A percentile compares a stretch with the other conserved stretches of the same genome.
Conservation (phyloP, 53 echinoderm and acorn worm species). For the Arbacia lixula region DNA sequence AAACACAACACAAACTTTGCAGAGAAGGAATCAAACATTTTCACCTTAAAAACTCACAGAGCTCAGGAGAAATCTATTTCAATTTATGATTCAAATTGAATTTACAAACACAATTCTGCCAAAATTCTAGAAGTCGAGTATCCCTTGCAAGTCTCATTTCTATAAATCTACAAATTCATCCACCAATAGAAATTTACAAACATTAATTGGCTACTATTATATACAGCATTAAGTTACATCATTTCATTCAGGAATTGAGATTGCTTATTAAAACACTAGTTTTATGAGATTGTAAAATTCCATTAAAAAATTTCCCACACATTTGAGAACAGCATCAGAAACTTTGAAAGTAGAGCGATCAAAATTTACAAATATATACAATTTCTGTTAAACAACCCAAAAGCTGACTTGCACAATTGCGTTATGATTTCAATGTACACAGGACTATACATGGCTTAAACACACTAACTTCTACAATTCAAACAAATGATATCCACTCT, state of each 20-base stretch:
- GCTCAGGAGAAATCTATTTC: background rate
- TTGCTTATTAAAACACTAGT: constrained; percentile 1
- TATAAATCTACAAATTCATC: constrained; percentile 36
- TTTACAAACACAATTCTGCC: background rate
- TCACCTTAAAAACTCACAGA: background rate
- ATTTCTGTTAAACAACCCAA: constrained; percentile 7
- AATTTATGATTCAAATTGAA: constrained; percentile 4
- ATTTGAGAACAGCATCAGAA: background rate
- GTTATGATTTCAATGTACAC: too few species aligned
- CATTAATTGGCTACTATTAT: constrained; percentile 3
- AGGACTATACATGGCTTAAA: too few species aligned
- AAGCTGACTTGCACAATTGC: constrained; percentile 19
- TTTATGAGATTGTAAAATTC: constrained; percentile 39
- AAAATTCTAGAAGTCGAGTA: background rate
- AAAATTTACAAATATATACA: constrained; percentile 40
- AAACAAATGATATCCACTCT: too few species aligned
- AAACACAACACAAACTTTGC: constrained; percentile 19
- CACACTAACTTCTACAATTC: too few species aligned
- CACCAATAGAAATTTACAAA: constrained; percentile 36
- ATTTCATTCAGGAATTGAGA: constrained; percentile 32
- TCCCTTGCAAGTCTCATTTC: constrained; percentile 19
- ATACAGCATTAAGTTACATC: background rate
- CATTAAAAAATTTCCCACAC: constrained; percentile 18
- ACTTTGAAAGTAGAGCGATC: constrained; percentile 1
- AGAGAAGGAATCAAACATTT: constrained; percentile 11